phyloP scores from a whole-genome alignment of 2,797 vertebrate species.

The Crenuchus spilurus region DNA sequence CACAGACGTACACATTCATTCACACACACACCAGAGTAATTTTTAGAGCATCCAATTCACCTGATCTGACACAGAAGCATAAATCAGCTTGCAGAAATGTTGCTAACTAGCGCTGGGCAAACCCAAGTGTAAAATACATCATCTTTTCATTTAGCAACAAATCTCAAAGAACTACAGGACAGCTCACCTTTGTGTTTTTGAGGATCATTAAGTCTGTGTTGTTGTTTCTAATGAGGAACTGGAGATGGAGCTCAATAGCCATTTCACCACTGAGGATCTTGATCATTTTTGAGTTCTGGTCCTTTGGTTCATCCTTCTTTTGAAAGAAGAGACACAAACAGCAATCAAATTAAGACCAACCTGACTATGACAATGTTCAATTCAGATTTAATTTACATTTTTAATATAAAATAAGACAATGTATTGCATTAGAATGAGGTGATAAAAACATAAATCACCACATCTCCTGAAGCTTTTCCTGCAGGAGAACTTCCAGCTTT shows the following conservation, averaged over 20 bases:
- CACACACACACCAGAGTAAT: too few species aligned
- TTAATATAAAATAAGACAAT: too few species aligned
- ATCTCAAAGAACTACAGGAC: too few species aligned
- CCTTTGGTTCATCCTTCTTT: conserved; percentile 93
- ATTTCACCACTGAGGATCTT: conserved; percentile 99
- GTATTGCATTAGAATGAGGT: neutral
- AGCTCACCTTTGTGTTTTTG: conserved; percentile 97
- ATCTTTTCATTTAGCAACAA: too few species aligned
- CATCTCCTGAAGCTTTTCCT: conserved; percentile 84
- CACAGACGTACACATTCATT: too few species aligned
- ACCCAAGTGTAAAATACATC: too few species aligned
- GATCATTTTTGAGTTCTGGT: conserved; percentile 99
- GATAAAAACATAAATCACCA: conserved; percentile 69
- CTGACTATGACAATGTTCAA: neutral
- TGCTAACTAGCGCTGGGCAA: too few species aligned
- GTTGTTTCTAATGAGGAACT: conserved; percentile 99
- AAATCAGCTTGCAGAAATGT: too few species aligned
- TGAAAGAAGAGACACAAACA: conserved; percentile 38
- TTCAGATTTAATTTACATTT: neutral
- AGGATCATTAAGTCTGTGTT: conserved; percentile 99
- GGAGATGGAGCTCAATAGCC: conserved; percentile 96
- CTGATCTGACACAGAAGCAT: too few species aligned
- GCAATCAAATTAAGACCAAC: neutral
- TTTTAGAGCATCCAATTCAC: too few species aligned
- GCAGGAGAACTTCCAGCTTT: conserved; percentile 83